Conservation (phyloP, 1,140 invertebrate species). For the Drosophila auraria region DNA sequence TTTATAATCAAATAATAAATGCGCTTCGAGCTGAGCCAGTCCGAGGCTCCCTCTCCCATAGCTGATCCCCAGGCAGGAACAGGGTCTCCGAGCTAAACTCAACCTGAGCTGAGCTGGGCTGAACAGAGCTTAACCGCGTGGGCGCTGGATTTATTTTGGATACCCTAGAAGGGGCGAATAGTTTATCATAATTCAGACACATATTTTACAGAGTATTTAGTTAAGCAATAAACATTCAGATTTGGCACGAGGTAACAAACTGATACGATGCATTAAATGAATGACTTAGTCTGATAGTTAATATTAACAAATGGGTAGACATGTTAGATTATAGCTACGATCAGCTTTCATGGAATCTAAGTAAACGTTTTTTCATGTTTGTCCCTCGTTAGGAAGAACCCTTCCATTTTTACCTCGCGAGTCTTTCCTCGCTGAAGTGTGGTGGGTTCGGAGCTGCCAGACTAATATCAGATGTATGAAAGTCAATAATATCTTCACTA, state of each 20-base stretch:
- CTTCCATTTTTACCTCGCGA: too few relatives aligned
- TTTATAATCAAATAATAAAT: slow-evolving; percentile 83
- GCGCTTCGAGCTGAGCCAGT: slow-evolving; percentile 66
- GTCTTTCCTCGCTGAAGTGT: too few relatives aligned
- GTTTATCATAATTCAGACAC: slow-evolving; percentile 75
- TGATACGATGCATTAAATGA: not conserved
- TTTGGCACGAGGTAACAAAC: slow-evolving; percentile 1
- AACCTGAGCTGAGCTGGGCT: slow-evolving; percentile 10
- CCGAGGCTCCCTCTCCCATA: slow-evolving; percentile 1
- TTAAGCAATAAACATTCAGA: slow-evolving; percentile 55
- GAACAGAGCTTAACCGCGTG: slow-evolving; percentile 51
- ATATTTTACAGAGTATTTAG: slow-evolving; percentile 75
- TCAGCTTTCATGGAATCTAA: too few relatives aligned
- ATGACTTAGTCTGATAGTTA: not conserved
- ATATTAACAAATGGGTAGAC: too few relatives aligned
- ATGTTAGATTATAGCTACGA: too few relatives aligned
- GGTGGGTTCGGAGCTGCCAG: too few relatives aligned
- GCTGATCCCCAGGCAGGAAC: slow-evolving; percentile 27
- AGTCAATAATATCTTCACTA: too few relatives aligned
- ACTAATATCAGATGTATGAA: too few relatives aligned
- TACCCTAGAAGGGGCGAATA: slow-evolving; percentile 62
- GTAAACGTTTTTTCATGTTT: too few relatives aligned
- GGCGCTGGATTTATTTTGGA: slow-evolving; percentile 69
- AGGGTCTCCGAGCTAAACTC: slow-evolving; percentile 2
- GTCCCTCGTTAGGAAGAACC: too few relatives aligned